A percentile compares a stretch with the other conserved stretches of the same genome.
These are phyloP conservation scores for Spatulosminthurus flaviceps DNA, from an alignment of 2,888 invertebrate genomes.

Conservation along the genomic window DNA sequence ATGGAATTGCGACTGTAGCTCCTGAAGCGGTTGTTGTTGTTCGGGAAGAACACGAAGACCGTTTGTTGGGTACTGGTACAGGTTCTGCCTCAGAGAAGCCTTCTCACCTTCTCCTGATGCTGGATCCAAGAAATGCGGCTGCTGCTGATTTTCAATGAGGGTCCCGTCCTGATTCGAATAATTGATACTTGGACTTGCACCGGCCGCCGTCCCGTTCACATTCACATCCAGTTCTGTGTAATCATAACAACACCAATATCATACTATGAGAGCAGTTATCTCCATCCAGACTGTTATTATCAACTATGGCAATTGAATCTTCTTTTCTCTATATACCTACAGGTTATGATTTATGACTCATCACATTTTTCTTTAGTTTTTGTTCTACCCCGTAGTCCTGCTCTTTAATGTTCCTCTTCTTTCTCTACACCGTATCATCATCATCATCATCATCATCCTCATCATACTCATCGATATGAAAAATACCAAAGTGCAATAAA, in stretches of 20 bases:
- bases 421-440: background rate
- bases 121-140: constrained; percentile 23
- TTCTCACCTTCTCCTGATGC: constrained; percentile 27
- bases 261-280: constrained; percentile 13
- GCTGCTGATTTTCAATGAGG: constrained; percentile 42
- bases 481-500: background rate
- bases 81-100: constrained; percentile 4
- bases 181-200: constrained; percentile 46
- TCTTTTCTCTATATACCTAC: constrained; percentile 1
- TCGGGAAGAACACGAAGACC: constrained; percentile 32
- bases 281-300: constrained; percentile 32
- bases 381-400: background rate
- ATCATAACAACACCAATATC: constrained; percentile 30
- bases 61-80: constrained; percentile 24
- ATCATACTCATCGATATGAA: background rate
- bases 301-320: constrained; percentile 48
- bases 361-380: constrained; percentile 41
- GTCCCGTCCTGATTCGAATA: constrained; percentile 46
- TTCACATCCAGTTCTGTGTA: constrained; percentile 39
- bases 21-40: constrained; percentile 43
- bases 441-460: background rate
- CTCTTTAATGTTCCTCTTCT: background rate
- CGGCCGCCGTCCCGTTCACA: constrained; percentile 40
- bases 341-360: constrained; percentile 53
- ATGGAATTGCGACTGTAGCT: constrained; percentile 32